A percentile compares a stretch with the other conserved stretches of the same genome.
Evolutionary conservation across 2,113 vertebrate genomes (phyloP).

Genomic region (Corythornis vintsioides): DNA sequence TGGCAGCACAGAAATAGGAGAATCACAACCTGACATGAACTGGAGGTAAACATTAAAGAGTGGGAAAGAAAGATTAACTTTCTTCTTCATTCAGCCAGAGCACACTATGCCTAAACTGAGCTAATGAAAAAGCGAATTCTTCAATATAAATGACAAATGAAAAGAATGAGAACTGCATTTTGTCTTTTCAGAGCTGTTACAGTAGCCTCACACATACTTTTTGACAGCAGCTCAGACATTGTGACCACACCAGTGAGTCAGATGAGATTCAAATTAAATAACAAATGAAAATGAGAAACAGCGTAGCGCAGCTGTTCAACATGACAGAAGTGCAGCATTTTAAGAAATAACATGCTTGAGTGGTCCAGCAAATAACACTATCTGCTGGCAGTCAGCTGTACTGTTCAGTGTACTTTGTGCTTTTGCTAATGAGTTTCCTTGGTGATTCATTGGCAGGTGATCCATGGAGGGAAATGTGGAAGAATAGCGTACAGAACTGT

Average conservation of each 20-base stretch:
- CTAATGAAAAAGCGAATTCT: conserved; percentile 9
- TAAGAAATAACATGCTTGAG: background rate
- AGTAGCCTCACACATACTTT: background rate
- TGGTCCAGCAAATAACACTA: background rate
- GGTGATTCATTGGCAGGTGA: conserved; percentile 44
- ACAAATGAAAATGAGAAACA: background rate
- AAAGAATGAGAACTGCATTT: background rate
- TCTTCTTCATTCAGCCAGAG: background rate
- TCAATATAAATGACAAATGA: conserved; percentile 9
- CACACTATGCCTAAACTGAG: background rate
- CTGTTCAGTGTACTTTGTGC: background rate
- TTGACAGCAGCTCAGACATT: background rate
- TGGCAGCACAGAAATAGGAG: background rate
- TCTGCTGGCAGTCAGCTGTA: conserved; percentile 23
- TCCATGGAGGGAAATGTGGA: background rate
- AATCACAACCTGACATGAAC: background rate
- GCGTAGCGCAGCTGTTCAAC: background rate
- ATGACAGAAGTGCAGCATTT: background rate
- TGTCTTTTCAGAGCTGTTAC: background rate
- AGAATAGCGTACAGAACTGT: background rate
- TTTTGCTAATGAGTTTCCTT: conserved; percentile 29
- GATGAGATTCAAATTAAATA: conserved; percentile 36
- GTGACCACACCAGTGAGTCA: background rate
- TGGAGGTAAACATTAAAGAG: background rate
- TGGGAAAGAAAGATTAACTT: background rate